A percentile compares a stretch with the other conserved stretches of the same genome.
Conservation (phyloP, 1,140 invertebrate species). For the Aphis gossypii region DNA sequence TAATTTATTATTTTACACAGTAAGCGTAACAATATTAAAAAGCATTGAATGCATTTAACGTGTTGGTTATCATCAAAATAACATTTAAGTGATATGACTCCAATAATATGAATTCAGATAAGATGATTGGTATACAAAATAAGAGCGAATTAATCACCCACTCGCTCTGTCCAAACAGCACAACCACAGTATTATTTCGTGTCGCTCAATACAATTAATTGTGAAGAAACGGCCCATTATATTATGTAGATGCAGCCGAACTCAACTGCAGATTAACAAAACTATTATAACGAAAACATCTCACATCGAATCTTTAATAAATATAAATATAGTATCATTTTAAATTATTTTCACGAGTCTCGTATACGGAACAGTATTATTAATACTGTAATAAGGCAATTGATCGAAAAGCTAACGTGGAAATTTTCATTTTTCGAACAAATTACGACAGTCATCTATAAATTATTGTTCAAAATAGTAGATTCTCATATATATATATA, state of each 20-base stretch:
- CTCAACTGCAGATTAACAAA: neutral
- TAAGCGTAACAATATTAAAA: neutral
- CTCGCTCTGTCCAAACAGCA: neutral
- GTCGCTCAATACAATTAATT: neutral
- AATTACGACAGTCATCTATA: neutral
- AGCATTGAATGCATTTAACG: neutral
- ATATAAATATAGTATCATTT: neutral
- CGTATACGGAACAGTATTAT: neutral
- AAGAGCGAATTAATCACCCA: neutral
- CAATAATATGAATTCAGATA: neutral
- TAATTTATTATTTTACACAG: neutral
- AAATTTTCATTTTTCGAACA: neutral
- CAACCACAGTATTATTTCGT: neutral
- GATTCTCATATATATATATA: neutral
- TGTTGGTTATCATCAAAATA: neutral
- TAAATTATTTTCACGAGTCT: neutral
- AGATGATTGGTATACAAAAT: neutral
- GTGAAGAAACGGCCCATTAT: neutral
- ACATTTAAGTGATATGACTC: neutral
- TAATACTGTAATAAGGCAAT: neutral
- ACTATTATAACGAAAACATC: neutral
- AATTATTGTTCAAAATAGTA: neutral
- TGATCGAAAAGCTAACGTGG: neutral
- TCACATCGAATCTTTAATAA: neutral
- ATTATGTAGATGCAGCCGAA: neutral